phyloP scores from a whole-genome alignment of 2,113 vertebrate genomes.

The Istiophorus platypterus region DNA sequence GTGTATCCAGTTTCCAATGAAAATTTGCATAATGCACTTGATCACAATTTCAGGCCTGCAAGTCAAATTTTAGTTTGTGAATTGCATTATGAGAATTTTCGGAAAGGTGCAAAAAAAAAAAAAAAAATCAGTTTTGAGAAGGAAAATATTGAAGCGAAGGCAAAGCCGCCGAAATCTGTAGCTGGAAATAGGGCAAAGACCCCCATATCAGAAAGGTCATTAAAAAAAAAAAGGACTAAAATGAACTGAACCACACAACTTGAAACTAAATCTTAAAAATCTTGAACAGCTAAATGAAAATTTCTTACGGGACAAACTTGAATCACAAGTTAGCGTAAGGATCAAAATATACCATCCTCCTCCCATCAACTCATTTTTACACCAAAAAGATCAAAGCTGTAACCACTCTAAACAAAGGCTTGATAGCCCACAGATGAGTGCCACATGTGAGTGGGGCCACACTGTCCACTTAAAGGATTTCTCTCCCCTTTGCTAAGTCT shows the following conservation, averaged over 20 bases:
- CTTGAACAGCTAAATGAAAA: not conserved
- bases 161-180: conserved; percentile 20
- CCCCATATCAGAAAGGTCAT: not conserved
- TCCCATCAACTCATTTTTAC: conserved; percentile 61
- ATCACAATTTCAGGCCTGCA: conserved; percentile 18
- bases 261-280: not conserved
- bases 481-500: conserved; percentile 74
- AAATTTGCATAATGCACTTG: conserved; percentile 44
- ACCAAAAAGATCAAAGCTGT: conserved; percentile 75
- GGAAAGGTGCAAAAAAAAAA: conserved; percentile 3
- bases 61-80: conserved; percentile 6
- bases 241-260: conserved; percentile 8
- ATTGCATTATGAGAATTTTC: not conserved
- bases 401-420: conserved; percentile 72
- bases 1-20: not conserved
- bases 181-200: not conserved
- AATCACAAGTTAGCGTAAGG: conserved; percentile 27
- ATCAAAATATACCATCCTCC: conserved; percentile 45
- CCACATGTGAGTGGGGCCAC: conserved; percentile 79
- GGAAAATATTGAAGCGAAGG: not conserved
- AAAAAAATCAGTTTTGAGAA: conserved; percentile 4
- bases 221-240: not conserved
- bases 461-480: conserved; percentile 79
- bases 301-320: not conserved
- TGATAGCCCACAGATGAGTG: conserved; percentile 76